Base-by-base conservation (phyloP, 2,888 invertebrate genomes). In the Chironomus tentans region DNA sequence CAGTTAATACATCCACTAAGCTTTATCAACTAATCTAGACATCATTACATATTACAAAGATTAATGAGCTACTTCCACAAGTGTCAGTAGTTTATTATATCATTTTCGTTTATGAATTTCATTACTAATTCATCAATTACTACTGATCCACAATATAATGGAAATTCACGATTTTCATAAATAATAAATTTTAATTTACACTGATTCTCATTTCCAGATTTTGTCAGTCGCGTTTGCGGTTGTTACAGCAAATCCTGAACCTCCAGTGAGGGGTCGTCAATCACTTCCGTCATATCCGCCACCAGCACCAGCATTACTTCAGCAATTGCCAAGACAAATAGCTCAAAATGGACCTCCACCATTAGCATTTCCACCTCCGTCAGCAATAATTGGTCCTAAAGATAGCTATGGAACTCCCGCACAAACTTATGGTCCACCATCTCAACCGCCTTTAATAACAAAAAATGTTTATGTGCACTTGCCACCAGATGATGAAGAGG, bases 391-490 rank as follows among this genome's bases (percentile, higher is more conserved):
- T 38, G 38, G 10, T 10, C 38, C 10, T 10, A 7, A 10, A 38
- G 38, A 38, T 38, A 38, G 38, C 10, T 38, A 38, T 10, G 38
- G 38, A 38, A 38, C 38, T 38, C 38, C 38, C 1, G 38, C 38
- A 10, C 38, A 38, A 38, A 81, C 82, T 78, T 84, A 84, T 78
- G 84, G 83, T 0, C 83, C 83, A 74, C 82, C 83, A 3, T 78
- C 79, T 78, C 78, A 79, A 3, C 81, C 82, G 78, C 80, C 82
- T 4, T 78, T 83, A 46, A 80, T 84, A 47, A 84, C 84, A 21
- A 84, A 84, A 78, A 84, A 84, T 77, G 83, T 85, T 69, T 87
- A 87, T 80, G 87, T 87, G 4, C 87, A 87, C 81, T 85, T 87
- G 28, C 87, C 87, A 61, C 87, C 87, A 77, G 85, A 85, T 82